Evolutionary conservation across 2,888 invertebrate genomes (phyloP), one percentile per base, ranked within the genome.

Genomic region (Torymus tubicola): DNA sequence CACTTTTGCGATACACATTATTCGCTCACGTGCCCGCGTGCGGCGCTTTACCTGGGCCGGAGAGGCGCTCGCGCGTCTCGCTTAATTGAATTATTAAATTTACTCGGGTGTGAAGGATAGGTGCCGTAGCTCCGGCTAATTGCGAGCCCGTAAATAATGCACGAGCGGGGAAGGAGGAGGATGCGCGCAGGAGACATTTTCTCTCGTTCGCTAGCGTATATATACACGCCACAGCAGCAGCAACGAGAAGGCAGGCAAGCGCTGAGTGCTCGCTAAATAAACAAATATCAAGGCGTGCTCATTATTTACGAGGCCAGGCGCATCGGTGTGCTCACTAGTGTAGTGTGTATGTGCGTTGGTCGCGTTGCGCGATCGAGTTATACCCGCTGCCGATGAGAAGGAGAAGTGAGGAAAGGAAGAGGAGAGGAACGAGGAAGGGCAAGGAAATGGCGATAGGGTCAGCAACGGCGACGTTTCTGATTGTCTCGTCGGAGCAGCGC

Each of bases 251-350:
- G 42, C 83, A 65, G 74, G 82, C 71, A 81, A 75, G 76, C 86
- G 88, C 86, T 89, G 89, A 89, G 89, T 90, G 89, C 89, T 88
- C 84, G 82, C 84, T 90, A 87, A 90, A 89, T 89, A 89, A 89
- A 89, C 89, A 89, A 89, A 89, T 88, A 89, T 86, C 85, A 78
- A 86, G 64, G 55, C 42, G 84, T 84, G 80, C 86, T 87, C 85
- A 89, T 89, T 89, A 89, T 89, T 89, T 86, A 89, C 84, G 84
- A 42, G 42, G 42, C 42, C 42, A 42, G 42, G 42, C 42, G 42
- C 8, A 42, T 42, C 5, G 5, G 8, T 8, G 42, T 42, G 42
- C 21, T 1, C 2, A 21, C 2, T 21, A 21, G n/a, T 31, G 31
- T 8, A 42, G 42, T 31, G 3, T 31, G 42, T 1, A 8, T 42